Percentiles rank a stretch among this genome's conserved stretches.
Conservation (phyloP, 2,888 invertebrate genomes). For the Sussaba pulchella region DNA sequence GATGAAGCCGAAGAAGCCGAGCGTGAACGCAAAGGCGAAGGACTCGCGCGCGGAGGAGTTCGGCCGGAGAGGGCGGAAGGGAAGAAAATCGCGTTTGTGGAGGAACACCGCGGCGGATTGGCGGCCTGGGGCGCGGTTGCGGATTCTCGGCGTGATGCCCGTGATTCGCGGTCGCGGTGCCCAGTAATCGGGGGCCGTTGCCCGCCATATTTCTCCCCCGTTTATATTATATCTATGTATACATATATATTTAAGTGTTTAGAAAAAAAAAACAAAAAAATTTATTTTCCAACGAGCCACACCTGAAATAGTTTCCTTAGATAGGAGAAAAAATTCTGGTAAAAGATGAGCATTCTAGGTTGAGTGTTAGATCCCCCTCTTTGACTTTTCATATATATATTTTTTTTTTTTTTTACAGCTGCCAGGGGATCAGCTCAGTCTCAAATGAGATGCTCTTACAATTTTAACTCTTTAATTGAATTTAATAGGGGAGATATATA, state of each 20-base stretch:
- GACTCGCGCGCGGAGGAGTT: constrained; percentile 41
- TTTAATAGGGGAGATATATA: no score
- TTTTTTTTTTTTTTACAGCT: no score
- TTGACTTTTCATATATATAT: no score
- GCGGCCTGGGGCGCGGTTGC: constrained; percentile 83
- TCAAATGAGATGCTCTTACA: no score
- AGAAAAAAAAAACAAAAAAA: no score
- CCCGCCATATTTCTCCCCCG: constrained; percentile 80
- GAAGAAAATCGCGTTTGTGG: constrained; percentile 62
- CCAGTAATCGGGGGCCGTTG: constrained; percentile 82
- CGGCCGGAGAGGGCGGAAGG: constrained; percentile 63
- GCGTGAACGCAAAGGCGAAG: constrained; percentile 52
- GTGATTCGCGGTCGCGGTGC: constrained; percentile 83
- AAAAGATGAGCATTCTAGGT: no score
- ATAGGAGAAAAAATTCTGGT: no score
- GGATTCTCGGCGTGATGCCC: constrained; percentile 84
- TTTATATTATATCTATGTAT: constrained; percentile 52
- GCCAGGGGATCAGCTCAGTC: no score
- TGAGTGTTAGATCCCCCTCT: no score
- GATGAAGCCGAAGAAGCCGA: constrained; percentile 60
- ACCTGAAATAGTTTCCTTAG: no score
- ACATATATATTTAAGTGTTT: background rate
- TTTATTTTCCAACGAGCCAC: no score
- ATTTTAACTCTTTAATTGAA: no score
- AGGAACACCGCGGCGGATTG: constrained; percentile 82